Evolutionary conservation across 2,888 invertebrate species (phyloP).

Genomic region (Aquatica leii): DNA sequence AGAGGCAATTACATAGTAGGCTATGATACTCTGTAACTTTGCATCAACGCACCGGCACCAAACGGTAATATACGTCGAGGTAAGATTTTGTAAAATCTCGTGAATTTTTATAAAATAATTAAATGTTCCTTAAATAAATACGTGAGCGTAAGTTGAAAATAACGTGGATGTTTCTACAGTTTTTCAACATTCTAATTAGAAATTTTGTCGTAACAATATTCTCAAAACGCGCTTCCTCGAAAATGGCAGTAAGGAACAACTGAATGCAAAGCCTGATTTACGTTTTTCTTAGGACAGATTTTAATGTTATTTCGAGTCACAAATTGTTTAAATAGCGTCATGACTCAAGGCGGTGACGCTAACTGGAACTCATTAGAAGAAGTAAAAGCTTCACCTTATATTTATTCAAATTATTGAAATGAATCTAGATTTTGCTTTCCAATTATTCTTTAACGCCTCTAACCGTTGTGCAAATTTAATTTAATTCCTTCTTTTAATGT

Average conservation of each 20-base stretch:
- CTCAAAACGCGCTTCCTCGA: constrained; percentile 32
- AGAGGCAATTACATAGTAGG: constrained; percentile 60
- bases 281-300: constrained; percentile 62
- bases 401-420: constrained; percentile 64
- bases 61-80: constrained; percentile 6
- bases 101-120: neutral
- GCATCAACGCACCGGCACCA: constrained; percentile 33
- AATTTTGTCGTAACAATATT: constrained; percentile 27
- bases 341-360: constrained; percentile 63
- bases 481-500: constrained; percentile 2
- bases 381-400: constrained; percentile 60
- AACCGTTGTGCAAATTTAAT: constrained; percentile 17
- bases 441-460: constrained; percentile 22
- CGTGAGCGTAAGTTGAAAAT: neutral
- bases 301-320: constrained; percentile 65
- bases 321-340: constrained; percentile 66
- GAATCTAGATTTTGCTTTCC: constrained; percentile 51
- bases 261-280: constrained; percentile 62
- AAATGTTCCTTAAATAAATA: no score
- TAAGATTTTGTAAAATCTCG: neutral
- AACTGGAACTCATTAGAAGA: constrained; percentile 63
- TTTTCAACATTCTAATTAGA: constrained; percentile 1
- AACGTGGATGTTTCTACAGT: neutral
- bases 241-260: constrained; percentile 35
- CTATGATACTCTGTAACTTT: constrained; percentile 42